Evolutionary conservation across 2,797 vertebrate genomes (phyloP), one percentile per base, ranked within the genome.

Genomic region (Melanogrammus aeglefinus): DNA sequence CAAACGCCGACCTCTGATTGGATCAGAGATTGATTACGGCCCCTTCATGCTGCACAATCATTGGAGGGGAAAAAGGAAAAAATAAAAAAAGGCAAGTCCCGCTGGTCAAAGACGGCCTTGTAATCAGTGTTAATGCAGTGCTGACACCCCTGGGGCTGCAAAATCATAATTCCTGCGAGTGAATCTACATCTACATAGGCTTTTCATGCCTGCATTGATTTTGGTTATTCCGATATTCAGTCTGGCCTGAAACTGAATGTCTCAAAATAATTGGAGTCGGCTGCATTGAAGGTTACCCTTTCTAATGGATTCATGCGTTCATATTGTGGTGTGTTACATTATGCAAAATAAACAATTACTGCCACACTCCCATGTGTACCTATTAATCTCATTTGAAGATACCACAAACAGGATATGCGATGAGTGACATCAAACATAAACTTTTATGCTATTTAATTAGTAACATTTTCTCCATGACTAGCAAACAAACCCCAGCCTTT

Each of bases 21-120:
- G 95, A 94, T 94, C 92, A 93, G 84, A 94, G 93, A 95, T 92
- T 95, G 95, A 96, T 95, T 94, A 92, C 89, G 87, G 86, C 82
- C 90, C 88, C 94, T 95, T 95, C 93, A 94, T 80, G 87, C 79
- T 47, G 88, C n/a, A 44, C 36, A 80, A 33, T 82, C 88, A 85
- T 82, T 84, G 85, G 86, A 84, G 83, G 84, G 84, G 73, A 83
- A 84, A 88, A 88, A 86, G 83, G 82, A 83, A 84, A 1, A 29
- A 29, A 29, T n/a, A 31, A 75, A 81, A 83, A 88, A 88, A 84
- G 81, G 88, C 90, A 90, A 85, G 91, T 92, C 90, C 77, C 21
- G 24, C 90, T 83, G 92, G 94, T 95, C 94, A 95, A 92, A 93
- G 90, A 91, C 16, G 90, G 93, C 88, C 92, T 93, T 92, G 93